These are phyloP conservation scores for Regulus satrapa DNA, from an alignment of 2,113 vertebrate species.

Conservation along the genomic window DNA sequence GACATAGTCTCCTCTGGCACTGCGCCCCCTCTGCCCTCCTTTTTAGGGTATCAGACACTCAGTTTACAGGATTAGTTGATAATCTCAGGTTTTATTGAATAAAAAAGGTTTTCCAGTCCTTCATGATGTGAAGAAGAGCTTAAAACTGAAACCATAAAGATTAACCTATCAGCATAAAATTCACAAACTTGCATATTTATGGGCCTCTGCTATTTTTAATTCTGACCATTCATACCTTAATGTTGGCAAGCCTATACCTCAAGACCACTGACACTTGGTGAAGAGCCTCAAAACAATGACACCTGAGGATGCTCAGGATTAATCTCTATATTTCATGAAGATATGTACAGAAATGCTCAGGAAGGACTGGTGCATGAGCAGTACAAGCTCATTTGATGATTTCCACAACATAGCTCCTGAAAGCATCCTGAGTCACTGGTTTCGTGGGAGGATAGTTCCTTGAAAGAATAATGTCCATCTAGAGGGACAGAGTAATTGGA, in stretches of 20 bases:
- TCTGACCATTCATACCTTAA: background rate
- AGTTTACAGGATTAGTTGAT: background rate
- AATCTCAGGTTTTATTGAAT: background rate
- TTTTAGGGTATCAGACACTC: background rate
- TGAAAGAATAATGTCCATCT: background rate
- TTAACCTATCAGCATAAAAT: background rate
- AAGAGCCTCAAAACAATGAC: background rate
- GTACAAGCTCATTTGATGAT: background rate
- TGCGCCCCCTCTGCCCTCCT: accelerated
- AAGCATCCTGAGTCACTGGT: background rate
- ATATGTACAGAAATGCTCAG: background rate
- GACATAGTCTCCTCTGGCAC: background rate
- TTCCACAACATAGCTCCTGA: background rate
- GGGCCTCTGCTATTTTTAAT: background rate
- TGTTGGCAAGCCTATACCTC: background rate
- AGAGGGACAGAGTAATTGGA: background rate
- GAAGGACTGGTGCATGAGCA: background rate
- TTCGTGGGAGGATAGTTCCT: slow-evolving; percentile 1
- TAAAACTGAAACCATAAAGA: background rate
- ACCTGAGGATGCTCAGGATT: background rate
- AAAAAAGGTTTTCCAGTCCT: background rate
- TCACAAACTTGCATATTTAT: background rate
- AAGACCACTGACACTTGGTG: background rate
- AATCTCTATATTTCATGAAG: background rate
- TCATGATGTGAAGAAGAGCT: background rate